These are phyloP conservation scores for Gryllus longicercus DNA, from an alignment of 2,888 invertebrate genomes.

Conservation along the genomic window DNA sequence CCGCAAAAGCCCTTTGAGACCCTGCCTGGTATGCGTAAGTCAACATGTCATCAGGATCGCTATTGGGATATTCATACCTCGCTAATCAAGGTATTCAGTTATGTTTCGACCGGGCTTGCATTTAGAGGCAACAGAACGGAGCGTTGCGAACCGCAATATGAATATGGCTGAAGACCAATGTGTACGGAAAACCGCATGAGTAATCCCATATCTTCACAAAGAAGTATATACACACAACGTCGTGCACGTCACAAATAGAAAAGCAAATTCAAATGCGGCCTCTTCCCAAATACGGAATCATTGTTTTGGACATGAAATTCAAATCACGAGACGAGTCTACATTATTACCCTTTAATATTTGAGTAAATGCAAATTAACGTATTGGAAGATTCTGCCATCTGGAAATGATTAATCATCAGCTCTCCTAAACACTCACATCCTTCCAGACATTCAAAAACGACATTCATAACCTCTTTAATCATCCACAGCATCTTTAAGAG, in stretches of 20 bases:
- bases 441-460: no score
- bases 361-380: no score
- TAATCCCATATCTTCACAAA: background rate
- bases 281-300: no score
- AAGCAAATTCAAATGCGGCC: background rate
- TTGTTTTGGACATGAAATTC: no score
- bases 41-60: background rate
- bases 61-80: constrained; percentile 17
- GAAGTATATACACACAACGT: background rate
- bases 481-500: no score
- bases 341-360: no score
- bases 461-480: no score
- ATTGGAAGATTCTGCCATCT: no score
- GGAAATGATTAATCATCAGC: no score
- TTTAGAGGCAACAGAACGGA: background rate
- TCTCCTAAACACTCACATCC: no score
- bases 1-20: background rate
- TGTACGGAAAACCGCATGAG: background rate
- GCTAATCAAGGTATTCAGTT: constrained; percentile 8
- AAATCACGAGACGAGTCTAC: no score
- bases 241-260: background rate
- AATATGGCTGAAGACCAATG: background rate
- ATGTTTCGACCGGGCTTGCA: background rate
- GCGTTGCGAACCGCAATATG: background rate
- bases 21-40: constrained; percentile 4